These are phyloP conservation scores for Leptinotarsa peninsularis DNA, from an alignment of 2,888 invertebrate species.

Conservation along the genomic window DNA sequence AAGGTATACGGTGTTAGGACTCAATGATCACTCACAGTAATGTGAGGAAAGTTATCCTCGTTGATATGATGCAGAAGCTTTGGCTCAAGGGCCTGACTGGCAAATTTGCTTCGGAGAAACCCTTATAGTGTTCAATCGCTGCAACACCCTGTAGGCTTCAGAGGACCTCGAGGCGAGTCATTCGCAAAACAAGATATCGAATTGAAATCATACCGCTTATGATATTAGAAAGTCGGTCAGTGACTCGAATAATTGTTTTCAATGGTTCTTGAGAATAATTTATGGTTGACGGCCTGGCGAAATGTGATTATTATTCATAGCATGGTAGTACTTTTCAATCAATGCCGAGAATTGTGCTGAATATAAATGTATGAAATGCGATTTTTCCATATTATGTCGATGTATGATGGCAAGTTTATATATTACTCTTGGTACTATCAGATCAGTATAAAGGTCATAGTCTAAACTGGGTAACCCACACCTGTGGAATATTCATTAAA, in stretches of 20 bases:
- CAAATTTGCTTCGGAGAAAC: too few species aligned
- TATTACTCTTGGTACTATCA: too few species aligned
- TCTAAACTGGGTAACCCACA: too few species aligned
- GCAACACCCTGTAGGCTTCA: too few species aligned
- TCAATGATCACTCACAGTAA: too few species aligned
- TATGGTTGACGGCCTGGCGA: slow-evolving; percentile 14
- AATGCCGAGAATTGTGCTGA: neutral
- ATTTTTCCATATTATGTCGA: neutral
- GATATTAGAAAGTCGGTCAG: slow-evolving; percentile 38
- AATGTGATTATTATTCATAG: neutral
- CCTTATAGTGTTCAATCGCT: too few species aligned
- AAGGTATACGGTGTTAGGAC: too few species aligned
- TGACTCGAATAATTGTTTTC: slow-evolving; percentile 16
- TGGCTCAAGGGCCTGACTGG: too few species aligned
- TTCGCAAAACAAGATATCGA: slow-evolving; percentile 1
- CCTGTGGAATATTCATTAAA: neutral
- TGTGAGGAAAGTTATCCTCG: too few species aligned
- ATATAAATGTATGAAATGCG: slow-evolving; percentile 1
- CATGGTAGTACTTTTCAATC: neutral
- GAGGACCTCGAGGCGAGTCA: neutral
- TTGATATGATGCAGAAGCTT: too few species aligned
- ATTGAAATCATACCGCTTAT: neutral
- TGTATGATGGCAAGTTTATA: too few species aligned
- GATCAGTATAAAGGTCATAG: too few species aligned
- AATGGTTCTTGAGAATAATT: slow-evolving; percentile 10